These are phyloP conservation scores for Noctilio leporinus DNA, from an alignment of 2,113 vertebrate genomes.

Conservation along the genomic window DNA sequence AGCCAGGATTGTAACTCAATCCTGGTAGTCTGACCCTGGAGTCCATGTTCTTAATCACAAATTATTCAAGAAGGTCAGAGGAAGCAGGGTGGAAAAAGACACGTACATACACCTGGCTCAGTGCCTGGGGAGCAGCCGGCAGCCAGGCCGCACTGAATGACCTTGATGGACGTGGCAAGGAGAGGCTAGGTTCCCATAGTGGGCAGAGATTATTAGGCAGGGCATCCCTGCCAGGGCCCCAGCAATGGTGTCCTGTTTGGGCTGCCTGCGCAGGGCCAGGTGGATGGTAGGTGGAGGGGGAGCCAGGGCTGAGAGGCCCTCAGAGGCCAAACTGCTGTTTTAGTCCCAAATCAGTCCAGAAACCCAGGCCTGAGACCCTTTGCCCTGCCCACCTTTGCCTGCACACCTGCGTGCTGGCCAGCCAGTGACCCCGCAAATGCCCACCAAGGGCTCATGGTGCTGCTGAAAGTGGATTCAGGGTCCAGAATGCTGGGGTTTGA, in stretches of 20 bases:
- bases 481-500: background rate
- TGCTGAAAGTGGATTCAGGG: background rate
- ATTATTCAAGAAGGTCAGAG: background rate
- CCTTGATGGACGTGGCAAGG: background rate
- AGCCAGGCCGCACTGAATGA: background rate
- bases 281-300: background rate
- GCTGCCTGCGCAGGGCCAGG: background rate
- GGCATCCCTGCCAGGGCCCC: background rate
- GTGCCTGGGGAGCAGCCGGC: background rate
- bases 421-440: background rate
- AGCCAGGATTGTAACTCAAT: background rate
- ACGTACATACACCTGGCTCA: fast-evolving
- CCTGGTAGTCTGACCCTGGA: background rate
- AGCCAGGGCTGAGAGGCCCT: background rate
- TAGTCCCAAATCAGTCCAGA: background rate
- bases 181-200: background rate
- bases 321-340: background rate
- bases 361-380: background rate
- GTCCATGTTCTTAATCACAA: background rate
- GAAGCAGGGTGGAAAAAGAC: background rate
- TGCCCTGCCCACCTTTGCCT: fast-evolving
- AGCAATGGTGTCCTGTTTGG: background rate
- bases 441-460: fast-evolving
- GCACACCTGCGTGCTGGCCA: fast-evolving
- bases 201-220: background rate